Conservation (phyloP, 2,797 vertebrate species). For the Cynodonichthys magdalenae region DNA sequence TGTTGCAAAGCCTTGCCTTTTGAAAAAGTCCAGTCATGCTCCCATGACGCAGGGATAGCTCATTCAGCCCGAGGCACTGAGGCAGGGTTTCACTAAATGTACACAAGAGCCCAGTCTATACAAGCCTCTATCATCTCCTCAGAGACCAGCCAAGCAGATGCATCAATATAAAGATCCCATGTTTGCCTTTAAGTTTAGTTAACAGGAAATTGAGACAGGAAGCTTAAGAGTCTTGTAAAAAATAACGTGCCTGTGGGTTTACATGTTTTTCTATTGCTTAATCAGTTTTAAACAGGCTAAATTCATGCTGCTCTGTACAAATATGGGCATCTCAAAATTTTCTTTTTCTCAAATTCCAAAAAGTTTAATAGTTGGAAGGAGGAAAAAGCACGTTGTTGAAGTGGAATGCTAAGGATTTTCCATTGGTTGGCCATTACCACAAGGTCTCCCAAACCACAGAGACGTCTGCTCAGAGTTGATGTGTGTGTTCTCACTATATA, state of each 20-base stretch:
- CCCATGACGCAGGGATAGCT: slow-evolving; percentile 52
- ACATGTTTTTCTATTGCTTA: not conserved
- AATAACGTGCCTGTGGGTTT: not conserved
- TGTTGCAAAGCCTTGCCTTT: slow-evolving; percentile 73
- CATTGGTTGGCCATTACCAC: slow-evolving; percentile 60
- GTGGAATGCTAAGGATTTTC: slow-evolving; percentile 69
- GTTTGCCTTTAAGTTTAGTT: not conserved
- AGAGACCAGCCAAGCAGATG: not conserved
- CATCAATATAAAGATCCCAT: not conserved
- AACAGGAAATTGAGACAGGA: not conserved
- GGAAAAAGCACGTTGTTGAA: slow-evolving; percentile 59
- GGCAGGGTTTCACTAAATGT: slow-evolving; percentile 18
- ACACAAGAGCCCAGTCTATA: slow-evolving; percentile 4
- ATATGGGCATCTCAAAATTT: slow-evolving; percentile 53
- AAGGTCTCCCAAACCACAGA: slow-evolving; percentile 59
- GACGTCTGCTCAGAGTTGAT: slow-evolving; percentile 31
- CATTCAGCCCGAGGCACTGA: slow-evolving; percentile 45
- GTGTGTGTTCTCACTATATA: slow-evolving; percentile 40
- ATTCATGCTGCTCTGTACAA: slow-evolving; percentile 12
- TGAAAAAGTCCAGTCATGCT: slow-evolving; percentile 69
- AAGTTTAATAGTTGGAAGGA: slow-evolving; percentile 29
- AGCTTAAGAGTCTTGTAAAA: not conserved
- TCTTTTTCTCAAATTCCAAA: slow-evolving; percentile 42
- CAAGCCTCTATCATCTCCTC: no score
- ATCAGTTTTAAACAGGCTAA: slow-evolving; percentile 1